Base-by-base conservation (phyloP, 1,140 invertebrate species). In the Drosophila willistoni region DNA sequence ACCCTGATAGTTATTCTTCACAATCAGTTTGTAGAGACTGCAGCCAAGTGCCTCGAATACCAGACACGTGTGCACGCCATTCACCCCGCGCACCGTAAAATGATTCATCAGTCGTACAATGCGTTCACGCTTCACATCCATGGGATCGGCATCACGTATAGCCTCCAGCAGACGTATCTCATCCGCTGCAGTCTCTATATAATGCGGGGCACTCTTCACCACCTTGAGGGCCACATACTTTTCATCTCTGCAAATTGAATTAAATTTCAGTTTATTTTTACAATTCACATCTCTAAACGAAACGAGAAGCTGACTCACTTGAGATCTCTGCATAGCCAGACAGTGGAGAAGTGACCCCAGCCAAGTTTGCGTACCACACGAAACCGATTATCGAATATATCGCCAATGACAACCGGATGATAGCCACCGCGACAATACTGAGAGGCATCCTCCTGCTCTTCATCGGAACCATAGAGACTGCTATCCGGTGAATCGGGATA, bases 331-430 rank as follows among this genome's bases (percentile, higher is more conserved):
- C 97, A 98, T 19, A 99, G 94, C 98, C 98, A 99, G 42, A 99
- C 98, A 9, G 98, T 99, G 68, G 98, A 99, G 93, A 99, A 99
- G 93, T 99, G 98, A 61, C 98, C 98, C 98, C 98, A 99, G 75
- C 98, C 98, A 77, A 99, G 94, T 94, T 99, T 99, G 80, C 98
- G 95, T 67, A 98, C 96, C 83, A 99, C 97, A 94, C 98, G 97
- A 94, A 99, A 99, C 81, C 97, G 95, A 92, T 95, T 95, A 91
- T 98, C 95, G 93, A 99, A 98, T 67, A 99, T 94, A 93, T 99
- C 98, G 73, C 98, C 98, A 92, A 99, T 98, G 69, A 92, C 90
- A 1, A 99, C 97, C 71, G 98, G 98, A 94, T 99, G 98, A 94
- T 99, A 99, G 75, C 98, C 98, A 79, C 98, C 98, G 94, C 97